Conservation (phyloP, 2,113 vertebrate species). For the Herpailurus yagouaroundi region DNA sequence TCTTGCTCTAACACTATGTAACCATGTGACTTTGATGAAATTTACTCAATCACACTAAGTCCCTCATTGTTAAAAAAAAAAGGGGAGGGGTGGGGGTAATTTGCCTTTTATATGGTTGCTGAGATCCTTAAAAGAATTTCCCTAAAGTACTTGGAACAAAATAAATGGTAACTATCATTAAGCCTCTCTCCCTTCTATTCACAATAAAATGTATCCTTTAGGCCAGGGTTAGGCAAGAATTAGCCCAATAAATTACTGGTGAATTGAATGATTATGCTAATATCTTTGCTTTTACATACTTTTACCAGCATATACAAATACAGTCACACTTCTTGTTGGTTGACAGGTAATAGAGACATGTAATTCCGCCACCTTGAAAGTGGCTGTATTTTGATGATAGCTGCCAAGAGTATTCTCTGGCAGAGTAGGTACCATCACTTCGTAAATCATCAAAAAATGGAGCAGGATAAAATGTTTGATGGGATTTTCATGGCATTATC, state of each 20-base stretch:
- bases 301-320: not conserved
- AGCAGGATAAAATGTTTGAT: constrained; percentile 63
- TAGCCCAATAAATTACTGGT: not conserved
- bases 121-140: constrained; percentile 11
- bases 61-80: not conserved
- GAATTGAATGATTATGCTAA: constrained; percentile 36
- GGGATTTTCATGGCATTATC: constrained; percentile 66
- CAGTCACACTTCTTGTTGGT: not conserved
- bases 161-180: not conserved
- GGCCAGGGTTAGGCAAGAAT: not conserved
- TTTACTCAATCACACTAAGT: not conserved
- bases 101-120: not conserved
- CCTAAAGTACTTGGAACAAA: not conserved
- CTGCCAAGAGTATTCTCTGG: constrained; percentile 40
- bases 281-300: not conserved
- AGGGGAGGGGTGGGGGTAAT: not conserved
- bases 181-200: not conserved
- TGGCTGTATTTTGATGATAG: constrained; percentile 38
- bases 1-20: not conserved
- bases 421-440: constrained; percentile 21
- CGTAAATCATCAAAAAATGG: constrained; percentile 65
- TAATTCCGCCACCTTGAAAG: constrained; percentile 50
- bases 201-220: not conserved
- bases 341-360: not conserved
- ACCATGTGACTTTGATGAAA: not conserved